These are phyloP conservation scores for Mamestra brassicae DNA, from an alignment of 2,888 invertebrate genomes.

Conservation along the genomic window DNA sequence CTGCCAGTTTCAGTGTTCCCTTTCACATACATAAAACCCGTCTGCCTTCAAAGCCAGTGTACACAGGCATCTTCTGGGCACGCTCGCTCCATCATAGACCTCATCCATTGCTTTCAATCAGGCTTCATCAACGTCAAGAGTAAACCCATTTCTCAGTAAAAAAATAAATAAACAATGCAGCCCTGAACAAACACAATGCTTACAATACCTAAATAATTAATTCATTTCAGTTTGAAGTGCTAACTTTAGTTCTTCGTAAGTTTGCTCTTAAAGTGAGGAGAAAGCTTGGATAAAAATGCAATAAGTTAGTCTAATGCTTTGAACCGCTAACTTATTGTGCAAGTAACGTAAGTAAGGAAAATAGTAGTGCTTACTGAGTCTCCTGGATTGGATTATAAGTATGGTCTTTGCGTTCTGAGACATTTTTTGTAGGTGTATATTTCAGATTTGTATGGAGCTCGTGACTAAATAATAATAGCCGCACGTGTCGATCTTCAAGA, in stretches of 20 bases:
- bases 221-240: constrained; percentile 50
- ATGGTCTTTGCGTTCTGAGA: not conserved
- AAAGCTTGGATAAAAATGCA: constrained; percentile 58
- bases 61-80: no score
- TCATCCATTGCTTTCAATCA: no score
- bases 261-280: constrained; percentile 37
- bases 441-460: not conserved
- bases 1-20: no score
- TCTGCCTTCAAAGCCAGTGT: no score
- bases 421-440: not conserved
- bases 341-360: constrained; percentile 46
- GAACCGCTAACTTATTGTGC: constrained; percentile 49
- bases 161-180: no score
- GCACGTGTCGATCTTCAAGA: no score
- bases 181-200: constrained; percentile 26
- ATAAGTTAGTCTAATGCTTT: constrained; percentile 61
- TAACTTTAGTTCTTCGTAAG: constrained; percentile 45
- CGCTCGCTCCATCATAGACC: no score
- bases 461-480: no score
- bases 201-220: constrained; percentile 49
- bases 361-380: constrained; percentile 24
- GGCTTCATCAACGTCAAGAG: no score
- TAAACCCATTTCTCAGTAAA: no score
- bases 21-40: no score
- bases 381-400: constrained; percentile 21